Percentiles rank a stretch among this genome's conserved stretches.
phyloP scores from a whole-genome alignment of 2,888 invertebrate genomes.

The Tetranychus truncatus region DNA sequence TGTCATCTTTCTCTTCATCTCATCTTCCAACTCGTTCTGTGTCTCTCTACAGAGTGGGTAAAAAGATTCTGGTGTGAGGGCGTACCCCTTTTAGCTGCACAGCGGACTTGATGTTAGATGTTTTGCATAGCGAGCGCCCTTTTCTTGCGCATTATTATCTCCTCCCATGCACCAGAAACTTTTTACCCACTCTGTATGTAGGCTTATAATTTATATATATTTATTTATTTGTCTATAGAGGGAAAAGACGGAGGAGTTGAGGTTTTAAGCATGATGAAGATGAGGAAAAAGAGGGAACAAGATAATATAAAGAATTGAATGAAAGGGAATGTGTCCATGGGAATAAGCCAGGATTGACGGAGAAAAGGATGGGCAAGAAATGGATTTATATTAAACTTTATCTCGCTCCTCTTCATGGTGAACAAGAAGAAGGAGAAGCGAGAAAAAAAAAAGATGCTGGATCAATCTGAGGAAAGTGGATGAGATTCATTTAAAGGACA shows the following conservation, averaged over 20 bases:
- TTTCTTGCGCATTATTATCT: too few species aligned
- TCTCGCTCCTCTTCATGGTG: not conserved
- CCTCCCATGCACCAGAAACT: not conserved
- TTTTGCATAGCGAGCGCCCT: too few species aligned
- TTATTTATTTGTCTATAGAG: not conserved
- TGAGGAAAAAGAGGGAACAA: not conserved
- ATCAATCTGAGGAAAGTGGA: not conserved
- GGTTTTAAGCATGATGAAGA: constrained; percentile 5
- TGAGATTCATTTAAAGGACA: constrained; percentile 1
- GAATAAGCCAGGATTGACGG: not conserved
- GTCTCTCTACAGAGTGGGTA: not conserved
- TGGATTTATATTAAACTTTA: not conserved
- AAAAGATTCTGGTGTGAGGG: too few species aligned
- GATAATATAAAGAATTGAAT: constrained; percentile 7
- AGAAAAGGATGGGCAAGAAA: constrained; percentile 6
- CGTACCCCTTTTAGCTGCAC: too few species aligned
- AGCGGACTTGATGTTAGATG: too few species aligned
- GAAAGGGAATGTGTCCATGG: constrained; percentile 16
- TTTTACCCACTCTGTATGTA: not conserved
- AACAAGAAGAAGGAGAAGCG: not conserved
- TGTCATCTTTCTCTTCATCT: not conserved
- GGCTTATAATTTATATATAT: not conserved
- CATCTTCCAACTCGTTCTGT: not conserved
- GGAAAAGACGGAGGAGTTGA: not conserved
- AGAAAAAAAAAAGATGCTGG: not conserved